Evolutionary conservation across 1,140 invertebrate genomes (phyloP).

Genomic region (Paracyclopina nana): DNA sequence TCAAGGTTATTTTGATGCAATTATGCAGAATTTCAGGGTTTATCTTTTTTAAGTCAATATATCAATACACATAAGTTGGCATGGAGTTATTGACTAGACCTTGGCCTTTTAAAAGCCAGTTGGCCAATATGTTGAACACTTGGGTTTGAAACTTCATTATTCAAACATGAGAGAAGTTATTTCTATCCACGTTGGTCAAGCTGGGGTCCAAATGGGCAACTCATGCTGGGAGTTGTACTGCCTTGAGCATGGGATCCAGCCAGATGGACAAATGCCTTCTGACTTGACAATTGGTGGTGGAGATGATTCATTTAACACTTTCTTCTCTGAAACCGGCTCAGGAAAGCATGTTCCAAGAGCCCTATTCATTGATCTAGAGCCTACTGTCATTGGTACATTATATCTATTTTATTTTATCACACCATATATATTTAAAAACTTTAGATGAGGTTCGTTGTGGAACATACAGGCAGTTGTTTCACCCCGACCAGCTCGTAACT

Average conservation of each 20-base stretch:
- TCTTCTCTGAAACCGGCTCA: conserved; percentile 55
- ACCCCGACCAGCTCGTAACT: conserved; percentile 35
- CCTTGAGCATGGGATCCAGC: conserved; percentile 69
- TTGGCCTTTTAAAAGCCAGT: too few species aligned
- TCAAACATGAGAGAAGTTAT: conserved; percentile 55
- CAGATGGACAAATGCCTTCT: conserved; percentile 55
- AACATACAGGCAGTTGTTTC: conserved; percentile 32
- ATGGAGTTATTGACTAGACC: too few species aligned
- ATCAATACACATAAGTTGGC: too few species aligned
- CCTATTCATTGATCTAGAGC: conserved; percentile 61
- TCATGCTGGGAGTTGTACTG: conserved; percentile 63
- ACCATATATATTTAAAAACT: neutral
- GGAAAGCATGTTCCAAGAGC: conserved; percentile 36
- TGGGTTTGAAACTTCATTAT: too few species aligned
- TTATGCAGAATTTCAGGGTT: too few species aligned
- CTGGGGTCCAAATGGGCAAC: conserved; percentile 72
- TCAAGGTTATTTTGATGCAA: too few species aligned
- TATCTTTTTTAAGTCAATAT: too few species aligned
- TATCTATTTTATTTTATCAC: neutral
- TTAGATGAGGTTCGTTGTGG: conserved; percentile 35
- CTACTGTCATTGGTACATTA: conserved; percentile 29
- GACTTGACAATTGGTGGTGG: conserved; percentile 40
- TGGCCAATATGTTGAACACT: too few species aligned
- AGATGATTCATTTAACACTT: conserved; percentile 67
- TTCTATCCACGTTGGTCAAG: conserved; percentile 65